A percentile compares a stretch with the other conserved stretches of the same genome.
Conservation (phyloP, 2,113 vertebrate species). For the Melanerpes aurifrons region DNA sequence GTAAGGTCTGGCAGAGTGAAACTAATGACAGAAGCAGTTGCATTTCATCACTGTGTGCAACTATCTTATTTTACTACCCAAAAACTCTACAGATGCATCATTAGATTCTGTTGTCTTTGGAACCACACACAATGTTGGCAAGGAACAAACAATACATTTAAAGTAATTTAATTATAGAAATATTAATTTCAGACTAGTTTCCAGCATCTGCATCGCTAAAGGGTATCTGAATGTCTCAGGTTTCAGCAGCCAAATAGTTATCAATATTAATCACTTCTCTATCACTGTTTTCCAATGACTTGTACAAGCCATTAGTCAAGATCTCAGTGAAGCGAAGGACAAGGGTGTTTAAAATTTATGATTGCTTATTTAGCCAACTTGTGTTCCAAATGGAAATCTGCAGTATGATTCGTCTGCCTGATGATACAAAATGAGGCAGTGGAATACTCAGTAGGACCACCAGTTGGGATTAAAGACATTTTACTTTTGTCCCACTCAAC, state of each 20-base stretch:
- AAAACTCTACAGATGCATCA: background rate
- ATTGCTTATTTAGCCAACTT: background rate
- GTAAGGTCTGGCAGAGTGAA: background rate
- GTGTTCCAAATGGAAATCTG: background rate
- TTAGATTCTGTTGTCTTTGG: background rate
- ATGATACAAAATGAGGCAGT: background rate
- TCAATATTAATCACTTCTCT: background rate
- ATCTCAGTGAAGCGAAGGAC: background rate
- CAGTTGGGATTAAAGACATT: background rate
- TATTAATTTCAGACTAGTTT: constrained; percentile 3
- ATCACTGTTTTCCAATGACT: background rate
- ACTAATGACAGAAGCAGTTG: background rate
- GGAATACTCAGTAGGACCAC: background rate
- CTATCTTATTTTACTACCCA: background rate
- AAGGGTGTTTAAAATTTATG: background rate
- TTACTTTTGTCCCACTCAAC: background rate
- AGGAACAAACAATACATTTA: background rate
- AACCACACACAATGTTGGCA: background rate
- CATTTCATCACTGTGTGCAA: background rate
- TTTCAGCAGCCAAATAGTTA: background rate
- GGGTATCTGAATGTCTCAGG: background rate
- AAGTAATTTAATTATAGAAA: background rate
- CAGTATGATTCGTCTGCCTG: background rate
- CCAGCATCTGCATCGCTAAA: background rate
- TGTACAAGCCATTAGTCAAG: background rate